Evolutionary conservation across 1,140 invertebrate genomes (phyloP).

Genomic region (Andricus grossulariae): DNA sequence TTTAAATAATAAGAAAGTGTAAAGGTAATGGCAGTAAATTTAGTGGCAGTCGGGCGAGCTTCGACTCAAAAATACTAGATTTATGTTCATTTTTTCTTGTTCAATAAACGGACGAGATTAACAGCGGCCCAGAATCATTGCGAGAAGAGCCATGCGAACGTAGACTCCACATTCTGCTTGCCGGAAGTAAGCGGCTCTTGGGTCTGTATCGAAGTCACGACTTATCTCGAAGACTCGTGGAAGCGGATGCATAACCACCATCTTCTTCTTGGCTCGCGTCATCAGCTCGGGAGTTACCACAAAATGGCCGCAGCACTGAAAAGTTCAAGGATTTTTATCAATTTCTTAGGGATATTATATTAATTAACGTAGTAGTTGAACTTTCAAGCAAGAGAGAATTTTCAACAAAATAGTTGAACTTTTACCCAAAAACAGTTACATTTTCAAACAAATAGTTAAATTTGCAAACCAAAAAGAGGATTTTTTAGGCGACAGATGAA

Average conservation of each 20-base stretch:
- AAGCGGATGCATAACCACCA: slow-evolving; percentile 98
- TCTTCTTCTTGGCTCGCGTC: slow-evolving; percentile 93
- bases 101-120: slow-evolving; percentile 35
- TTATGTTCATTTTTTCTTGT: too few species aligned
- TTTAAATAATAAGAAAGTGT: not conserved
- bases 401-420: too few species aligned
- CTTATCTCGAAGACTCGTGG: slow-evolving; percentile 97
- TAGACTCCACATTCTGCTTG: slow-evolving; percentile 99
- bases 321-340: slow-evolving; percentile 28
- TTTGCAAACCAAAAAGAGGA: too few species aligned
- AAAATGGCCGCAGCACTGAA: slow-evolving; percentile 88
- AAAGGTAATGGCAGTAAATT: not conserved
- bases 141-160: slow-evolving; percentile 97
- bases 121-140: slow-evolving; percentile 88
- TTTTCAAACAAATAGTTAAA: too few species aligned
- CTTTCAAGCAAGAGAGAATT: too few species aligned
- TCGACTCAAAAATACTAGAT: not conserved
- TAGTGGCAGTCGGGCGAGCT: slow-evolving; percentile 9
- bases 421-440: too few species aligned
- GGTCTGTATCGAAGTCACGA: slow-evolving; percentile 95
- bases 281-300: slow-evolving; percentile 96
- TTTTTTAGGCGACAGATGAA: too few species aligned
- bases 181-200: slow-evolving; percentile 97
- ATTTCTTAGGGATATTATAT: too few species aligned
- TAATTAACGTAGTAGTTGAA: too few species aligned